Evolutionary conservation across 2,888 invertebrate genomes (phyloP), one percentile per base, ranked within the genome.

Genomic region (Netelia fuscicornis): DNA sequence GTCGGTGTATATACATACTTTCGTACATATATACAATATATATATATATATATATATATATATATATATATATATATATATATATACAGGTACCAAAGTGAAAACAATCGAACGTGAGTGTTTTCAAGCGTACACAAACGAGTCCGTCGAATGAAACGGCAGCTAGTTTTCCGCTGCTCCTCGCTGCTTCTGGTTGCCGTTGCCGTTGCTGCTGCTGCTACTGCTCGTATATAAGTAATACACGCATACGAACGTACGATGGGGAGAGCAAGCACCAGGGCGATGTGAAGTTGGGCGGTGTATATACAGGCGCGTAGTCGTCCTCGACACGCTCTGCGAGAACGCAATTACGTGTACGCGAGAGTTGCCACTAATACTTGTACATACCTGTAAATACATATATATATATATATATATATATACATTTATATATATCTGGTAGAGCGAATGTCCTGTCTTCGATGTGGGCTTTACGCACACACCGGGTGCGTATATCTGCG

Each of bases 241-340:
- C 58, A 25, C 67, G 17, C 67, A 67, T 58, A 60, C n/a, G 17
- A 5, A 62, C 37, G 58, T 44, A 44, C 65, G 17, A 25, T 20
- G 54, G 48, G 30, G 52, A 52, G 44, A 44, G 17, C 42, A 48
- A 48, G 48, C 48, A 48, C 10, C 48, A 2, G 3, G 13, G 48
- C 48, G 13, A 48, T 3, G 48, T 48, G 10, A 48, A 48, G 48
- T 48, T 48, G 48, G 48, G 48, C 13, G 10, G 48, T 48, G 13
- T 48, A 48, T 13, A 81, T 60, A 78, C 64, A 42, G 42, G 52
- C 60, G 78, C 37, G 62, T 17, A 60, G 62, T n/a, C 72, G 81
- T 84, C 84, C 84, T 84, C 84, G 84, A 84, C 84, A 84, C 84
- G 84, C 84, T 84, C 81, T 81, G 77, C 81, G 81, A 81, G 81